phyloP scores from a whole-genome alignment of 1,140 invertebrate species.

The Plodia interpunctella region DNA sequence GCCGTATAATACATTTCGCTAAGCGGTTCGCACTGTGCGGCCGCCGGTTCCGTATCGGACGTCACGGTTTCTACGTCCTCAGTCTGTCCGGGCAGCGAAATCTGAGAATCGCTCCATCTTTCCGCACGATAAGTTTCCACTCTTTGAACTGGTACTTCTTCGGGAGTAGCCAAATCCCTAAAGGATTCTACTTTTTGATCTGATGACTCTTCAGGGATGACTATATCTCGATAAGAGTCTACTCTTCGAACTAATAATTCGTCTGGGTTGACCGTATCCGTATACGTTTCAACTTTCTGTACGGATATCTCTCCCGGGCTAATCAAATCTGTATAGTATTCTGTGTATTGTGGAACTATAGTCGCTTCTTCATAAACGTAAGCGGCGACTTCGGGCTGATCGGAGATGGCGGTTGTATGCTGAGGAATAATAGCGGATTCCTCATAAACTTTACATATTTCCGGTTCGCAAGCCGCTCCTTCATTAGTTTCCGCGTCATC shows the following conservation, averaged over 20 bases:
- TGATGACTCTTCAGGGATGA: conserved; percentile 3
- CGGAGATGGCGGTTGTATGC: not conserved
- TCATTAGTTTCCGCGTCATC: conserved; percentile 20
- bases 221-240: not conserved
- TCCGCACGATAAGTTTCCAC: conserved; percentile 35
- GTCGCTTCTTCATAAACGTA: not conserved
- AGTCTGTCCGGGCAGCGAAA: conserved; percentile 16
- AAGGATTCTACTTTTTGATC: conserved; percentile 20
- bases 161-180: conserved; percentile 7
- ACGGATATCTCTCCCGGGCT: conserved; percentile 33
- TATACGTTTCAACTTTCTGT: conserved; percentile 17
- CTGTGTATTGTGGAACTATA: not conserved
- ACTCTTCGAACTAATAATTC: conserved; percentile 7
- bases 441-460: too few relatives aligned
- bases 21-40: conserved; percentile 32
- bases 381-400: not conserved
- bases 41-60: conserved; percentile 22
- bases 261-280: conserved; percentile 17
- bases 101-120: conserved; percentile 35
- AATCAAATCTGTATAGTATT: conserved; percentile 21
- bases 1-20: conserved; percentile 66
- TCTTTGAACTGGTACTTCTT: conserved; percentile 5
- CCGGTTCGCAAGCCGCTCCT: too few relatives aligned
- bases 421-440: not conserved
- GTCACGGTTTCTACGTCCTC: conserved; percentile 23